phyloP scores from a whole-genome alignment of 1,140 invertebrate species.

The Apis mellifera region DNA sequence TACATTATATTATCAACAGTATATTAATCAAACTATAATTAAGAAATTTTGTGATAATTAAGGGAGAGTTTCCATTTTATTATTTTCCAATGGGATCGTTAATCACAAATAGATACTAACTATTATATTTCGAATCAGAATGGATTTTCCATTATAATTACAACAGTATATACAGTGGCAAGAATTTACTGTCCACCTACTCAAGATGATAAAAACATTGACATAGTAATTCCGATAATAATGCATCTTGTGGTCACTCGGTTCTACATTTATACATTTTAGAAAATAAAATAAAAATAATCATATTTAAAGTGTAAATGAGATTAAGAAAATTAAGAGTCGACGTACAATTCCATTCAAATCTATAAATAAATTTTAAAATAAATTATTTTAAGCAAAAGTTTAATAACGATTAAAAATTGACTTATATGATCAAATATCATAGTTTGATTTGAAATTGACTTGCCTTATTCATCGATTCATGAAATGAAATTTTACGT shows the following conservation, averaged over 20 bases:
- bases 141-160: constrained; percentile 9
- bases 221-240: constrained; percentile 17
- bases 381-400: too few relatives aligned
- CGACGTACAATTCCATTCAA: too few relatives aligned
- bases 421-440: too few relatives aligned
- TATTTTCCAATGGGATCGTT: not conserved
- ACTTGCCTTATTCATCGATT: too few relatives aligned
- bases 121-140: not conserved
- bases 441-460: too few relatives aligned
- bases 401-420: too few relatives aligned
- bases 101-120: not conserved
- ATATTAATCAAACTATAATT: too few relatives aligned
- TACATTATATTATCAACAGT: too few relatives aligned
- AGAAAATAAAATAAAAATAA: not conserved
- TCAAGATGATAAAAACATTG: constrained; percentile 15
- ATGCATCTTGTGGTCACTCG: not conserved
- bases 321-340: too few relatives aligned
- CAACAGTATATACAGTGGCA: not conserved
- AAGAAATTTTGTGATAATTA: not conserved
- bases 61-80: not conserved
- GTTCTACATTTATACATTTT: not conserved
- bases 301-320: too few relatives aligned
- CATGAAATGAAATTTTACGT: too few relatives aligned
- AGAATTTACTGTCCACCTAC: constrained; percentile 21
- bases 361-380: too few relatives aligned